These are phyloP conservation scores for Hiodon alosoides DNA, from an alignment of 2,113 vertebrate genomes.

Conservation along the genomic window DNA sequence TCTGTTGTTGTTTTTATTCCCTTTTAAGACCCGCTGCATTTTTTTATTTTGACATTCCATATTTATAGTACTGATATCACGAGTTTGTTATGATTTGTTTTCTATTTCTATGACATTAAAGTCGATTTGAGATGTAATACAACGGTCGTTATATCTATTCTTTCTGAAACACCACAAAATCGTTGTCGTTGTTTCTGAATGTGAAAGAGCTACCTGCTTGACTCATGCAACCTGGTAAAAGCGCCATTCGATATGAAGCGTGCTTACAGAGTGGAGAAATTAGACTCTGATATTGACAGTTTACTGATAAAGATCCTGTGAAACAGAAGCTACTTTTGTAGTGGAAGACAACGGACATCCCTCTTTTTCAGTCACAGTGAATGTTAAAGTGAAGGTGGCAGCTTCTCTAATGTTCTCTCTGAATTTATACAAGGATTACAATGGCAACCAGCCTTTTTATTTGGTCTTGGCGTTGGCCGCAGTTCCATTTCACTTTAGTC, in stretches of 20 bases:
- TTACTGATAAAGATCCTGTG: slow-evolving; percentile 34
- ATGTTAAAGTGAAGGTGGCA: slow-evolving; percentile 19
- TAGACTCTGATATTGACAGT: too few relatives aligned
- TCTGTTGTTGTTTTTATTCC: too few relatives aligned
- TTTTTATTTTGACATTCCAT: too few relatives aligned
- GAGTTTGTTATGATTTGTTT: too few relatives aligned
- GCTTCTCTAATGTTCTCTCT: slow-evolving; percentile 3
- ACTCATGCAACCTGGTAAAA: slow-evolving; percentile 46
- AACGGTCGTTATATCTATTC: too few relatives aligned
- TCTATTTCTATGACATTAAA: too few relatives aligned
- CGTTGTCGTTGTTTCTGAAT: too few relatives aligned
- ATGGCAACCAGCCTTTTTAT: slow-evolving; percentile 13
- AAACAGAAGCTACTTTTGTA: slow-evolving; percentile 35
- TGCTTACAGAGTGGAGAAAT: slow-evolving; percentile 34
- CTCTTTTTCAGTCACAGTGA: slow-evolving; percentile 9
- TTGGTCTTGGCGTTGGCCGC: slow-evolving; percentile 35
- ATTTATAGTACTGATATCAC: too few relatives aligned
- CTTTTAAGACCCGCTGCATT: too few relatives aligned
- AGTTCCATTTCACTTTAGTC: slow-evolving; percentile 56
- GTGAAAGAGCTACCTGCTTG: too few relatives aligned
- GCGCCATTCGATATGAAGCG: slow-evolving; percentile 34
- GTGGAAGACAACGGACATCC: slow-evolving; percentile 41
- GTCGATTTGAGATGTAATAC: too few relatives aligned
- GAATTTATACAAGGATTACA: slow-evolving; percentile 17
- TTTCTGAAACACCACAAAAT: too few relatives aligned